phyloP scores from a whole-genome alignment of 2,113 vertebrate genomes.

The Apus apus region DNA sequence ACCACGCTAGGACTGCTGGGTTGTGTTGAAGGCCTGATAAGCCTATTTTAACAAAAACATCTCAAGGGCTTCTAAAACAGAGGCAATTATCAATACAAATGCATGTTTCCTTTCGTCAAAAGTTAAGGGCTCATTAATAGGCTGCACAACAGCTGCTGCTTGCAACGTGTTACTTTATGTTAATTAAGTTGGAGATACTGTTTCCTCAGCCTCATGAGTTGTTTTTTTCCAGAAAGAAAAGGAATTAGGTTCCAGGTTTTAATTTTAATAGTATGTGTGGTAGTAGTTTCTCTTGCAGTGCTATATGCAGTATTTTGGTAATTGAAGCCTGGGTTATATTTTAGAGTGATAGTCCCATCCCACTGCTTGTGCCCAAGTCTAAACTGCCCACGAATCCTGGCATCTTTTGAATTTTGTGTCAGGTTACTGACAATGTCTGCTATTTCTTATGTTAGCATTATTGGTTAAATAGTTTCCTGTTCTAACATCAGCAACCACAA shows the following conservation, averaged over 20 bases:
- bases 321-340: background rate
- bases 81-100: conserved; percentile 19
- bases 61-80: conserved; percentile 13
- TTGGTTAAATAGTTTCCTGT: background rate
- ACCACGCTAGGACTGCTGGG: background rate
- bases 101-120: conserved; percentile 9
- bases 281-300: background rate
- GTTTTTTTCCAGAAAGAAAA: background rate
- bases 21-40: conserved; percentile 20
- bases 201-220: background rate
- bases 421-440: background rate
- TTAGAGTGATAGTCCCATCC: background rate
- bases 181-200: background rate
- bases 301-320: background rate
- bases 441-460: background rate
- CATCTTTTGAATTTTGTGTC: background rate
- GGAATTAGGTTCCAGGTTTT: background rate
- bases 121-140: conserved; percentile 5
- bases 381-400: background rate
- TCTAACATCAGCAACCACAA: background rate
- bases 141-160: conserved; percentile 9
- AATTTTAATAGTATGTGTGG: background rate
- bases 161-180: background rate
- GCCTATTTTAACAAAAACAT: conserved; percentile 17
- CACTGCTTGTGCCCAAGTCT: background rate